Evolutionary conservation across 1,140 invertebrate species (phyloP), one percentile per base, ranked within the genome.

Genomic region (Plutomurus gul): DNA sequence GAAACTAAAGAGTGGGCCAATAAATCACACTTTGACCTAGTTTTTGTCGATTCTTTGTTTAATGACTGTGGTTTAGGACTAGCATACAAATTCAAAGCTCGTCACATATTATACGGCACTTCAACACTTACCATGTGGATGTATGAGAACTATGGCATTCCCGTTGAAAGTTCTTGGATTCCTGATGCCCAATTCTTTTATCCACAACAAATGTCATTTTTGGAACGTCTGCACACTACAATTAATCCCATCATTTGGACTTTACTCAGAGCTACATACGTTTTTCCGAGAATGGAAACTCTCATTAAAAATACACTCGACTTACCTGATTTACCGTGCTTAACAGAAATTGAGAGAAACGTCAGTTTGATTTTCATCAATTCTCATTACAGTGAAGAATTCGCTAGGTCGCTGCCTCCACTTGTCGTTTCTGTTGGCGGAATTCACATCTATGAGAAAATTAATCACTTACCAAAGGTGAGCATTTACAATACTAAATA

Each of bases 31-130:
- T 91, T 89, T 85, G 92, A 94, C 84, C 87, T 94, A 51, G 88
- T 91, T 4, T 89, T 94, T 13, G 76, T 94, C n/a, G 93, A 94
- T 82, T 92, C 92, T 0, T 91, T 92, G 1, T 93, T 90, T 85
- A 92, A 93, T 1, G 93, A 94, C 84, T 94, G 93, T 84, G 89
- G 91, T n/a, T 84, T 93, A 4, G 92, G 92, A 0, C 85, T 94
- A 37, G 89, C 91, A 0, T 88, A 93, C 82, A 88, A 89, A 22
- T 89, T 91, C 81, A 89, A 90, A 78, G 88, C 90, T 43, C 65
- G 49, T 33, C 22, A 56, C 25, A 47, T 81, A n/a, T 25, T 46
- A 16, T 74, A 27, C 43, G 49, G 40, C 8, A 43, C 76, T 16
- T 36, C 76, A 0, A 0, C 25, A 1, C 27, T 75, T 22, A n/a